Percentiles rank a stretch among this genome's conserved stretches.
Evolutionary conservation across 2,113 vertebrate genomes (phyloP).

Genomic region (Acrocephalus arundinaceus): DNA sequence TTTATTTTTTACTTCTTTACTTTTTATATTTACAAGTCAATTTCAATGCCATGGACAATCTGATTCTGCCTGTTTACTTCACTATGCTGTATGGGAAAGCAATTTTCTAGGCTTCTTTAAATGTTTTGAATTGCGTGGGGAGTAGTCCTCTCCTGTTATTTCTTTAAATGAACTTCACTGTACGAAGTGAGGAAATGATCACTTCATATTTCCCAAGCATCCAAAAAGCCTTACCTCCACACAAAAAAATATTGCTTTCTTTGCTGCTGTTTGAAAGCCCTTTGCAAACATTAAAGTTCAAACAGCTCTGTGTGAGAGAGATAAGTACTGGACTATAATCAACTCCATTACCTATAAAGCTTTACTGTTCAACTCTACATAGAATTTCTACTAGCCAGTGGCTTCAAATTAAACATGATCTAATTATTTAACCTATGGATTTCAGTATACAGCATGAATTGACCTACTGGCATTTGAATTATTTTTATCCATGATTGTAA

Average conservation of each 20-base stretch:
- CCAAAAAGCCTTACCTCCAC: neutral
- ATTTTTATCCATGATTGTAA: neutral
- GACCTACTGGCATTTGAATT: neutral
- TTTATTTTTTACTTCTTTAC: neutral
- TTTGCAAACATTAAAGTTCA: slow-evolving; percentile 10
- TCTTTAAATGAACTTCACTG: neutral
- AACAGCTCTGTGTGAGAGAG: neutral
- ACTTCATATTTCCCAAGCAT: neutral
- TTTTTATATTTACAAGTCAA: neutral
- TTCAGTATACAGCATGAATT: neutral
- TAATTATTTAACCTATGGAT: neutral
- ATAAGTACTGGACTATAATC: slow-evolving; percentile 19
- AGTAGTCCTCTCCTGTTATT: neutral
- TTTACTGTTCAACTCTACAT: neutral
- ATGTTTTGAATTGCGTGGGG: neutral
- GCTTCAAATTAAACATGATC: neutral
- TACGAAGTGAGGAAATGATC: neutral
- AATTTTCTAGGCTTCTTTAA: neutral
- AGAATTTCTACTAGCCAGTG: neutral
- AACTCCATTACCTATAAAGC: neutral
- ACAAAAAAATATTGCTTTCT: neutral
- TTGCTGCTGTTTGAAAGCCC: neutral
- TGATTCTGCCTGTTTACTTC: neutral
- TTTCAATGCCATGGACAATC: neutral
- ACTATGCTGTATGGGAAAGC: neutral